phyloP scores from a whole-genome alignment of 2,113 vertebrate genomes.

The Daboia siamensis region DNA sequence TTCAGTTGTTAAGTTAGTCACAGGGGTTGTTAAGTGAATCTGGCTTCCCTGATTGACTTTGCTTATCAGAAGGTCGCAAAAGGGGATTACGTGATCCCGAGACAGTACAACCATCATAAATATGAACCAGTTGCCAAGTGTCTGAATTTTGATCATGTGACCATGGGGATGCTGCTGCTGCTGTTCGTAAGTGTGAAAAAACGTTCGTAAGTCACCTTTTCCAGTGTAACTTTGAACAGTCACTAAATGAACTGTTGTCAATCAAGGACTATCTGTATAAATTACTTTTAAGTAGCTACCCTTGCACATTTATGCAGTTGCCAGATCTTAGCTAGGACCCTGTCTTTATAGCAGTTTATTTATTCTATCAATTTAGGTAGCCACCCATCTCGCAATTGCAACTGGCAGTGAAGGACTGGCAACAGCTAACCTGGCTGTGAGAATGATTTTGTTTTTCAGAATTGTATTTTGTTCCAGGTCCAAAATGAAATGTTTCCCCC shows the following conservation, averaged over 20 bases:
- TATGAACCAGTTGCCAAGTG: not conserved
- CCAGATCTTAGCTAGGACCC: not conserved
- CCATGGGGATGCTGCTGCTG: too few relatives aligned
- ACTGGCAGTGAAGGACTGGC: not conserved
- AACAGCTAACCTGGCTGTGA: not conserved
- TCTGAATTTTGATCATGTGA: not conserved
- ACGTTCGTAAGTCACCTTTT: not conserved
- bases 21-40: not conserved
- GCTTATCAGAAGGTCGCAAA: not conserved
- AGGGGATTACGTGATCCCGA: not conserved
- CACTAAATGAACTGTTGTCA: not conserved
- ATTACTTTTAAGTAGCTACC: not conserved
- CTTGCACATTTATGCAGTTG: not conserved
- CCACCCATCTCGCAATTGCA: not conserved
- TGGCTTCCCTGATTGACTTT: not conserved
- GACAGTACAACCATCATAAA: not conserved
- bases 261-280: not conserved
- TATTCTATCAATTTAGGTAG: not conserved
- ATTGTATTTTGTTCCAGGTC: not conserved
- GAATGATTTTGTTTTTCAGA: not conserved
- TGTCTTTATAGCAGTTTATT: not conserved
- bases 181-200: not conserved
- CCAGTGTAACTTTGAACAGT: not conserved
- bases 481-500: not conserved
- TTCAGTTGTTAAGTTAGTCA: too few relatives aligned